Base-by-base conservation (phyloP, 2,888 invertebrate species). In the Clunio marinus region DNA sequence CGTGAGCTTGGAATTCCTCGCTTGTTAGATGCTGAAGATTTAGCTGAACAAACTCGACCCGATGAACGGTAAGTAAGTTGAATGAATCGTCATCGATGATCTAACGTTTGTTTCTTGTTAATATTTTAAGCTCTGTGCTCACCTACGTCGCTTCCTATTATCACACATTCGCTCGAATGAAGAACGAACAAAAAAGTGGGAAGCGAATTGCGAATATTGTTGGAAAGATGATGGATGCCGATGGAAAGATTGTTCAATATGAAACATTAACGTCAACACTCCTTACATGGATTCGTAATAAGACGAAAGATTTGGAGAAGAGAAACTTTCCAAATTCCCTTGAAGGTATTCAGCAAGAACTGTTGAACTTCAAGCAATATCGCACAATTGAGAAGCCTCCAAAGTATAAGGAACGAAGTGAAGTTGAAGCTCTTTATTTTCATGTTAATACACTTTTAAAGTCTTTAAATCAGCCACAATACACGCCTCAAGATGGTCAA, bases 141-240 rank as follows among this genome's bases (percentile, higher is more conserved):
- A 99, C 98, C 22, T 99, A 99, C 77, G 96, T 99, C 37, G 97
- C 98, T 1, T 95, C 96, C 15, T 98, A 97, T 81, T 99, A 99
- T 80, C 98, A 99, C 81, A 96, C 97, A 69, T 99, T 99, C 82
- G 97, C 98, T 55, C 86, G 96, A 73, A 96, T 98, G 95, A 98
- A 97, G 83, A 96, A 93, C 76, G 98, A 98, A 77, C 92, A 94
- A 82, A 98, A 97, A 78, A 96, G 96, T 73, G 97, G 97, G 32
- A 87, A 94, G 74, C 85, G 98, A 76, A 97, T 99, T 75, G 97
- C 96, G 45, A 99, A 98, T 80, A 96, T 99, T 75, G 90, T 99
- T 70, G 93, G 91, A 4, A 94, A 96, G 80, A 87, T 98, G 83
- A 93, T 96, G 86, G 94, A 96, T 75, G 89, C 93, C 55, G 97